Evolutionary conservation across 2,113 vertebrate species (phyloP).

Genomic region (Hemiprocne comata): DNA sequence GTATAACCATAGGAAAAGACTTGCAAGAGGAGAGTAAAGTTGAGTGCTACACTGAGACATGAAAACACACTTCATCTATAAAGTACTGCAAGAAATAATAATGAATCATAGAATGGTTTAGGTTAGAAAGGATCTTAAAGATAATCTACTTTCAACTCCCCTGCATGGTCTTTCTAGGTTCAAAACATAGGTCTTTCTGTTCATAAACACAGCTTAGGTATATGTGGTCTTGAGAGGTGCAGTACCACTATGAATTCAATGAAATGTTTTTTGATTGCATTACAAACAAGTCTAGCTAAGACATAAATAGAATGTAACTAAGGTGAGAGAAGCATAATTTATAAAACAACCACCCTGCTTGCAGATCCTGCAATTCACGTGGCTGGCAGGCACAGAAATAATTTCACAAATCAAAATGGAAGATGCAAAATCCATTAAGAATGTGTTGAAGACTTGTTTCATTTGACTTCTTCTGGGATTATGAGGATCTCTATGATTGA

Average conservation of each 20-base stretch:
- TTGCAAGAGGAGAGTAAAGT: background rate
- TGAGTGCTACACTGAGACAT: background rate
- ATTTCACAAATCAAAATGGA: background rate
- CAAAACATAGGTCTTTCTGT: background rate
- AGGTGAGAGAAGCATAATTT: slow-evolving; percentile 1
- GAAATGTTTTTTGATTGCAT: background rate
- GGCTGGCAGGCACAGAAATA: background rate
- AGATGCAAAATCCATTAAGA: background rate
- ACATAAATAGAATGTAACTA: background rate
- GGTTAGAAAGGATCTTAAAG: too few relatives aligned
- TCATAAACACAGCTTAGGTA: background rate
- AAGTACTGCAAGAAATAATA: background rate
- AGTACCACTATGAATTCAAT: background rate
- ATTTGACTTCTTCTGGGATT: background rate
- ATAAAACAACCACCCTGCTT: background rate
- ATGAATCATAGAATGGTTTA: background rate
- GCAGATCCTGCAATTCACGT: background rate
- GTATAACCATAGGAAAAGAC: background rate
- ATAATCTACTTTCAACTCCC: too few relatives aligned
- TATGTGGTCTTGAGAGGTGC: background rate
- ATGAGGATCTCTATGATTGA: background rate
- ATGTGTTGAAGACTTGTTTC: background rate
- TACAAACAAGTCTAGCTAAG: background rate
- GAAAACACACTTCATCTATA: background rate
- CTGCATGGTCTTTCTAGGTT: too few relatives aligned